Evolutionary conservation across 2,113 vertebrate genomes (phyloP).

Genomic region (Ovibos moschatus): DNA sequence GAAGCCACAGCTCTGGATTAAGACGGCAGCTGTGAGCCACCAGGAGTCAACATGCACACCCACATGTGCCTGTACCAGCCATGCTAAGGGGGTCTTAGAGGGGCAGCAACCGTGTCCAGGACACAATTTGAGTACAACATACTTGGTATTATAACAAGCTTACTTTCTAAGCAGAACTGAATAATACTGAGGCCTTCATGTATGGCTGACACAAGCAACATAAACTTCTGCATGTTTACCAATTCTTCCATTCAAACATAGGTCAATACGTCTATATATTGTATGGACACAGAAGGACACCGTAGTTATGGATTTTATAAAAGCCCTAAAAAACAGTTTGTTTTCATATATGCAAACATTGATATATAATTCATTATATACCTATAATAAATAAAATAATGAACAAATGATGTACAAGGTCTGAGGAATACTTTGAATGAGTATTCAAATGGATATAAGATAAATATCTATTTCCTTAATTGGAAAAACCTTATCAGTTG

Average conservation of each 20-base stretch:
- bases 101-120: not conserved
- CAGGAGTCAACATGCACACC: not conserved
- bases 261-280: not conserved
- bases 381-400: not conserved
- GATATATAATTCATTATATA: not conserved
- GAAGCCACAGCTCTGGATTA: not conserved
- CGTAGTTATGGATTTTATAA: not conserved
- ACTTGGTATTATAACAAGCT: not conserved
- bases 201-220: not conserved
- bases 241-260: not conserved
- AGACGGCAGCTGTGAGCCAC: not conserved
- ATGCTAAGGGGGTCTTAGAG: not conserved
- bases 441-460: not conserved
- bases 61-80: rapidly evolving
- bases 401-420: not conserved
- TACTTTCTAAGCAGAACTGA: not conserved
- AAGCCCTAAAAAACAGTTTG: not conserved
- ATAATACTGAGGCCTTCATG: not conserved
- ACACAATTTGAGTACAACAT: not conserved
- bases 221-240: not conserved
- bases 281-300: not conserved
- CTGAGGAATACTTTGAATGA: conserved; percentile 11
- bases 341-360: not conserved
- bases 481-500: not conserved
- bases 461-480: not conserved